Evolutionary conservation across 2,888 invertebrate genomes (phyloP).

Genomic region (Sipha maydis): DNA sequence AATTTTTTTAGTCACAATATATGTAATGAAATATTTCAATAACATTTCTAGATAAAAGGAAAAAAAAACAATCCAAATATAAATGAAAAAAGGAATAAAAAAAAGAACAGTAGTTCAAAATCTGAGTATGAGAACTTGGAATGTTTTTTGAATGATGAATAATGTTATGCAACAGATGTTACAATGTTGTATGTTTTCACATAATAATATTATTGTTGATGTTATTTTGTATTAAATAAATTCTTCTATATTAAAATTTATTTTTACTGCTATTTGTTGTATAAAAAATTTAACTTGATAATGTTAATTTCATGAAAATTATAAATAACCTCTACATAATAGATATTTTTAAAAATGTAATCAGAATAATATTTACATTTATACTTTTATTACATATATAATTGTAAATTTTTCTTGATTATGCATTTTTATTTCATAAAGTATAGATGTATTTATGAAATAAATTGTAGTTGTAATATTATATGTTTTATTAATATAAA

Average conservation of each 20-base stretch:
- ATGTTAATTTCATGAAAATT: too few relatives aligned
- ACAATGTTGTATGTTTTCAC: constrained; percentile 13
- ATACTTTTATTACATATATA: too few relatives aligned
- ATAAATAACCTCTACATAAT: too few relatives aligned
- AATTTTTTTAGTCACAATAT: too few relatives aligned
- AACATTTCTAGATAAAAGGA: constrained; percentile 34
- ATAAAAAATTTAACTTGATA: too few relatives aligned
- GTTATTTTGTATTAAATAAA: constrained; percentile 28
- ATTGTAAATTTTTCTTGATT: too few relatives aligned
- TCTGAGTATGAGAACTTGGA: constrained; percentile 55
- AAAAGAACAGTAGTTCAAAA: constrained; percentile 35
- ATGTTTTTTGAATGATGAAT: constrained; percentile 49
- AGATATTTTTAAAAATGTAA: too few relatives aligned
- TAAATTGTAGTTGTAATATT: too few relatives aligned
- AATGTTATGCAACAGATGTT: neutral
- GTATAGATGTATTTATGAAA: too few relatives aligned
- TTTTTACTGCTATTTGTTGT: neutral
- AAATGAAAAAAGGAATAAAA: constrained; percentile 40
- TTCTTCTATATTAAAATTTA: neutral
- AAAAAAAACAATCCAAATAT: constrained; percentile 39
- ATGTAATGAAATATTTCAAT: neutral
- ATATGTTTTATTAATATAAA: too few relatives aligned
- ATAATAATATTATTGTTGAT: neutral
- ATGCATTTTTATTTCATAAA: too few relatives aligned
- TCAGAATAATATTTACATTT: too few relatives aligned